Evolutionary conservation across 2,113 vertebrate genomes (phyloP), one percentile per base, ranked within the genome.

Genomic region (Tichodroma muraria): DNA sequence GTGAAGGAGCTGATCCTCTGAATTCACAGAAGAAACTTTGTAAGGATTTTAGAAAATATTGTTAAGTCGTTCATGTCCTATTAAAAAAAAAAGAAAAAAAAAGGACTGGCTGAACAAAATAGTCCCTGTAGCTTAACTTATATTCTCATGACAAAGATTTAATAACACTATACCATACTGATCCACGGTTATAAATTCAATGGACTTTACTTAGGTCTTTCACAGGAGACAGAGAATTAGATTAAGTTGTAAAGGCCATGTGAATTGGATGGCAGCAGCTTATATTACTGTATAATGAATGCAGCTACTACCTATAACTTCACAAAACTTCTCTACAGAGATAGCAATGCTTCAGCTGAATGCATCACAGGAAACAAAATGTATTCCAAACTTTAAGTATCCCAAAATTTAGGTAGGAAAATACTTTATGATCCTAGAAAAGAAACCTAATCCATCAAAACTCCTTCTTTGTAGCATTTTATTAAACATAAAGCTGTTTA

Each of bases 401-500:
- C n/a, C n/a, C n/a, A n/a, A n/a, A n/a, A n/a, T n/a, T n/a, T 57
- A 33, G 11, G 53, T 35, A 85, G 42, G 19, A 89, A 85, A 93
- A 85, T 27, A 70, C 16, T 80, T 92, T 54, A 85, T 47, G 37
- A 81, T 30, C 24, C 56, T n/a, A 86, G 59, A 80, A 95, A 89
- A 94, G 60, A 64, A 64, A 83, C 2, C 10, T 89, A 92, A 80
- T 89, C 75, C 14, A 77, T 91, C 70, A 80, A 53, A 78, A 92
- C 30, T 75, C 59, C 52, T 71, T 40, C 61, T 73, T 50, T 80
- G 47, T 50, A 69, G 37, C 68, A 89, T 64, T 64, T 77, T 80
- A 77, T 89, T 75, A 83, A 93, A 88, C 40, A 44, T 73, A 73
- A 87, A 85, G 30, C 35, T 71, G 76, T 92, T 96, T 77, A 77